Evolutionary conservation across 2,113 vertebrate species (phyloP).

Genomic region (Halcyon senegalensis): DNA sequence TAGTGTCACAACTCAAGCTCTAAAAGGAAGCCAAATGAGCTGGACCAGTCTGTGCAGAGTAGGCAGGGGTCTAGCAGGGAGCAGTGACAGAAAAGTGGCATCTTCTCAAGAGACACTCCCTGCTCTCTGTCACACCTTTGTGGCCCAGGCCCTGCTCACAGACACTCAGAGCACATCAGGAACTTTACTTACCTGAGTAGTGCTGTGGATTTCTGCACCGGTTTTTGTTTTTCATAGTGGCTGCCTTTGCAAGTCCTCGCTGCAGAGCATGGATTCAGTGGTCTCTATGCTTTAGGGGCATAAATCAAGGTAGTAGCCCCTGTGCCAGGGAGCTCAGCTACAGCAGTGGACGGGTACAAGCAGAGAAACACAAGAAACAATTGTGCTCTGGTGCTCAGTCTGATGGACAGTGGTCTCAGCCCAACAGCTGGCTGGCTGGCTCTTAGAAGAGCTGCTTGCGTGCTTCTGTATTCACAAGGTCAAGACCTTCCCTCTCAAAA

Average conservation of each 20-base stretch:
- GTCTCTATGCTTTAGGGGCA: rapidly evolving
- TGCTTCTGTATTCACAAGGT: neutral
- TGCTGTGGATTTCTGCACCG: neutral
- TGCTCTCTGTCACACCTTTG: neutral
- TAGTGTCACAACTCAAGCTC: neutral
- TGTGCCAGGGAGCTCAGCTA: neutral
- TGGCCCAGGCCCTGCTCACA: neutral
- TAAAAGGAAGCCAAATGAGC: neutral
- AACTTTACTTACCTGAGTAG: neutral
- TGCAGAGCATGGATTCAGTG: neutral
- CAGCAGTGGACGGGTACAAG: neutral
- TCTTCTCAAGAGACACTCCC: neutral
- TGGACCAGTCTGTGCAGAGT: neutral
- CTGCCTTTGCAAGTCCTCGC: neutral
- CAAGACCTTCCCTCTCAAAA: neutral
- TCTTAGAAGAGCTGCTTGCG: neutral
- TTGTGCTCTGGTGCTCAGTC: neutral
- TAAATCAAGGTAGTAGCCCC: neutral
- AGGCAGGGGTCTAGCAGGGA: neutral
- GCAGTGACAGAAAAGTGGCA: too few species aligned
- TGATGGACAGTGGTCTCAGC: neutral
- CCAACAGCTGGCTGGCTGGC: neutral
- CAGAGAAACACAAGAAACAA: neutral
- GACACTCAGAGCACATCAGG: neutral
- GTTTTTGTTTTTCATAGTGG: neutral